A percentile compares a stretch with the other conserved stretches of the same genome.
Conservation (phyloP, 2,113 vertebrate genomes). For the Oreotrochilus melanogaster region DNA sequence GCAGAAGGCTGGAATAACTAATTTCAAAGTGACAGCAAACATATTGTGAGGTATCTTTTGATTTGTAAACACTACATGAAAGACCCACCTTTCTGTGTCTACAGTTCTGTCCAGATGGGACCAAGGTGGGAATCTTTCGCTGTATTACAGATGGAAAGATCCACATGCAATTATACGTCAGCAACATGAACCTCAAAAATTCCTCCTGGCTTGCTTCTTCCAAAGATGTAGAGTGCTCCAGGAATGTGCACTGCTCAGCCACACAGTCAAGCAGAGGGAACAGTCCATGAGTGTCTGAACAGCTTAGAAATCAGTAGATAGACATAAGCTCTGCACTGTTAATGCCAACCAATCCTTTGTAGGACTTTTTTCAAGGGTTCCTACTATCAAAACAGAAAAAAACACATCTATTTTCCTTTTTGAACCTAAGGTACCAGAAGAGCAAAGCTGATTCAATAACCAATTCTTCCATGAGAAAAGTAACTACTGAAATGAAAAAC, state of each 20-base stretch:
- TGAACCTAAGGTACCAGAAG: background rate
- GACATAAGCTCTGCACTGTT: background rate
- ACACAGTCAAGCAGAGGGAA: background rate
- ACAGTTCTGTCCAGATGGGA: background rate
- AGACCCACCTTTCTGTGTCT: background rate
- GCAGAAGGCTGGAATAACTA: background rate
- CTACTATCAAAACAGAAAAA: background rate
- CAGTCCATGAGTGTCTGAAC: background rate
- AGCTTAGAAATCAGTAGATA: background rate
- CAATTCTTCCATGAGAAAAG: background rate
- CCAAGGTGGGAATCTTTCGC: background rate
- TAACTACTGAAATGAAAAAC: background rate
- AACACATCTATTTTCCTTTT: background rate
- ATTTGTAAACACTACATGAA: background rate
- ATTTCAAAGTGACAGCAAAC: background rate
- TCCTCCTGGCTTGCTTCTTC: background rate
- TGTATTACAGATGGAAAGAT: background rate
- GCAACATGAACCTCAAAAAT: background rate
- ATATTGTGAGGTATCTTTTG: background rate
- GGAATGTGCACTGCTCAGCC: background rate
- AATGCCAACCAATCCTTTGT: background rate
- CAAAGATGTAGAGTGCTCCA: background rate
- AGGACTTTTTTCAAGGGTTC: background rate
- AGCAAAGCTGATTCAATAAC: background rate
- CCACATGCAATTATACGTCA: background rate